Evolutionary conservation across 2,797 vertebrate species (phyloP), one percentile per base, ranked within the genome.

Genomic region (Danio tinwini): DNA sequence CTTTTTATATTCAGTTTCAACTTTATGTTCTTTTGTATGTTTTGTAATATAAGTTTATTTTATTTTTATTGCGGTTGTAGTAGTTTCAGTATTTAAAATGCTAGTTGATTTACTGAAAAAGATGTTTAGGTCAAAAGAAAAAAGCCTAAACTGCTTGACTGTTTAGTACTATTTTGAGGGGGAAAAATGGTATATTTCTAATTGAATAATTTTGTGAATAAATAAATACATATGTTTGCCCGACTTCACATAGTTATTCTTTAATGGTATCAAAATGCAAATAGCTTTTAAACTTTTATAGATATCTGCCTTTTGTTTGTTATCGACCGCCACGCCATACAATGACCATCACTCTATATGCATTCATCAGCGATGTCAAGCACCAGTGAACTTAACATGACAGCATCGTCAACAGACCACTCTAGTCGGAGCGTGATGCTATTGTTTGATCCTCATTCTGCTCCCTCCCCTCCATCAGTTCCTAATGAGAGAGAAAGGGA

Each of bases 401-500:
- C 76, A 79, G 68, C 76, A 63, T 70, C 58, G 58, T 79, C 76
- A 79, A 70, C 76, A 69, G 71, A 50, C 61, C 50, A 17, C 56
- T 80, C 40, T 52, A 42, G 56, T 75, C 64, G 1, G 63, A 59
- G 53, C 6, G 2, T 39, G 19, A 62, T 75, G 76, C 71, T 74
- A 68, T 77, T 82, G 74, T 71, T 77, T 77, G 74, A 68, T 71
- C 78, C 78, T 71, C 40, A 42, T 74, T 58, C 52, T 39, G 78
- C 52, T 52, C 81, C 85, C 82, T 81, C 69, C 78, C 83, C 77
- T 40, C 73, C 39, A 69, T 72, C 70, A 78, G 73, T 87, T 80
- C 89, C 88, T 92, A 92, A 93, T 92, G 91, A 92, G 88, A 81
- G 56, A 44, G 45, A 50, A 44, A 71, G 58, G 71, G 72, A 78